A percentile compares a stretch with the other conserved stretches of the same genome.
These are phyloP conservation scores for Trematomus bernacchii DNA, from an alignment of 2,797 vertebrate species.

Conservation along the genomic window DNA sequence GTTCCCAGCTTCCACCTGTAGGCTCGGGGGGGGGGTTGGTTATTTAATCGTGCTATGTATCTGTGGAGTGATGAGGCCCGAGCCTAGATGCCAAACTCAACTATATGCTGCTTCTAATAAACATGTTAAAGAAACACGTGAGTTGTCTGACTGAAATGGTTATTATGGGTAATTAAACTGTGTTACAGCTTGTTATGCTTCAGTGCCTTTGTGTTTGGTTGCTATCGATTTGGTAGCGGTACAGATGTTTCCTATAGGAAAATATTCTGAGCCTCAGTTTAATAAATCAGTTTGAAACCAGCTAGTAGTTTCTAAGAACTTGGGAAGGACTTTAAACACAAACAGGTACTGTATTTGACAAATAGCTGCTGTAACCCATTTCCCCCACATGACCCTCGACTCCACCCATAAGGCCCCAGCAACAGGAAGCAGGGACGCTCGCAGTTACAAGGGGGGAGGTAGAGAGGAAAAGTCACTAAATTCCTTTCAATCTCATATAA, in stretches of 20 bases:
- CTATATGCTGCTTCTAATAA: too few relatives aligned
- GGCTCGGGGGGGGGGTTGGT: too few relatives aligned
- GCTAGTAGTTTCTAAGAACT: background rate
- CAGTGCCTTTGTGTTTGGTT: background rate
- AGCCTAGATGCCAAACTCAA: too few relatives aligned
- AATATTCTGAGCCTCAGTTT: too few relatives aligned
- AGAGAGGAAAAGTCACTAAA: background rate
- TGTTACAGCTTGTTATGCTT: background rate
- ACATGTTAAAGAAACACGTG: too few relatives aligned
- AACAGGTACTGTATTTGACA: background rate
- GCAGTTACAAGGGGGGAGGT: background rate
- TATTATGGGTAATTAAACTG: background rate
- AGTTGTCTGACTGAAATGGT: background rate
- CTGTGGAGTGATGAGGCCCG: too few relatives aligned
- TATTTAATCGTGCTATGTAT: too few relatives aligned
- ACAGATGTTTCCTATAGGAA: too few relatives aligned
- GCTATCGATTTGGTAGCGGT: background rate
- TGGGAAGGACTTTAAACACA: background rate
- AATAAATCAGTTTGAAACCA: background rate
- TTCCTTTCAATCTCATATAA: background rate
- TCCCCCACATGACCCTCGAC: background rate
- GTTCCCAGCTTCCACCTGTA: too few relatives aligned
- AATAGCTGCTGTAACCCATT: background rate
- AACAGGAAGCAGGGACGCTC: conserved; percentile 3
- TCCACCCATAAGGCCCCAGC: conserved; percentile 1